phyloP scores from a whole-genome alignment of 2,113 vertebrate genomes.

The Myrmecobius fasciatus region DNA sequence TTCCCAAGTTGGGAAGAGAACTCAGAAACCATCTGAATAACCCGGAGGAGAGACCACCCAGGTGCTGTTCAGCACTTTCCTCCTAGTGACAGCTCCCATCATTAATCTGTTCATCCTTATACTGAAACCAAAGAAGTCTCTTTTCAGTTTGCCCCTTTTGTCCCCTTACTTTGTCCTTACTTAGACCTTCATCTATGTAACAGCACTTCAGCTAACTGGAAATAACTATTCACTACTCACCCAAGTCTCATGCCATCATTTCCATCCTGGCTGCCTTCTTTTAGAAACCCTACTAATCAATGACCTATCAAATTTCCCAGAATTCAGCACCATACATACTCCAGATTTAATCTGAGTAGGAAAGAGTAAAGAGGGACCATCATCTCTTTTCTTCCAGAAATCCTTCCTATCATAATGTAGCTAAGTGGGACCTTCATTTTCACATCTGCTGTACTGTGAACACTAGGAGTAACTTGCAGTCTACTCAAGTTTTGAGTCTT shows the following conservation, averaged over 20 bases:
- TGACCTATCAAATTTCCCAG: not conserved
- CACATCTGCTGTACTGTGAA: not conserved
- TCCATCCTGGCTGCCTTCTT: not conserved
- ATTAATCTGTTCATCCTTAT: not conserved
- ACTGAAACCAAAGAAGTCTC: not conserved
- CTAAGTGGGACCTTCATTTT: not conserved
- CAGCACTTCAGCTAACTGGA: not conserved
- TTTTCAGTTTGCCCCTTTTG: not conserved
- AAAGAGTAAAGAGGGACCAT: not conserved
- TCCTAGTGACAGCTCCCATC: not conserved
- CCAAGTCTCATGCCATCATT: not conserved
- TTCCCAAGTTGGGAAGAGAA: not conserved
- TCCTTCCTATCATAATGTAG: not conserved
- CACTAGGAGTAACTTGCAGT: not conserved
- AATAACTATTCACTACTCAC: not conserved
- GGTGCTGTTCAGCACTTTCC: not conserved
- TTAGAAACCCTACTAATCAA: not conserved
- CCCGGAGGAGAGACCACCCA: not conserved
- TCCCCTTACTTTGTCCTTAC: not conserved
- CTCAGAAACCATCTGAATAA: not conserved
- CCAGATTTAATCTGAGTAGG: not conserved
- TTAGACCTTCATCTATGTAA: not conserved
- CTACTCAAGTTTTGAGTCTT: no score
- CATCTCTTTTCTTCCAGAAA: not conserved
- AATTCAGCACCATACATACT: not conserved